Evolutionary conservation across 1,140 invertebrate genomes (phyloP).

Genomic region (Ostrea edulis): DNA sequence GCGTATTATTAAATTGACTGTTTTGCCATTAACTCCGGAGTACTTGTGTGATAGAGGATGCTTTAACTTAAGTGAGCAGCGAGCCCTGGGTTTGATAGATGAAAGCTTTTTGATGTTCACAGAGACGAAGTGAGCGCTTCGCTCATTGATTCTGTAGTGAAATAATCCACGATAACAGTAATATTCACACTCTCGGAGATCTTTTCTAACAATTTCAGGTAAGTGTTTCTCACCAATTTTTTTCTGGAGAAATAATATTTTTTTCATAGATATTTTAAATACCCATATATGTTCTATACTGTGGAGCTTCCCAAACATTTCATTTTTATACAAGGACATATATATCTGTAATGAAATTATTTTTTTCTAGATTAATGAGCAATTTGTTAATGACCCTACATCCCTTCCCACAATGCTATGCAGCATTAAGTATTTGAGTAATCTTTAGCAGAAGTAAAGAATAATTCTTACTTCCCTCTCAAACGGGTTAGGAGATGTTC

Average conservation of each 20-base stretch:
- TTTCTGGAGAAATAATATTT: neutral
- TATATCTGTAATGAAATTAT: no score
- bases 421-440: no score
- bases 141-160: neutral
- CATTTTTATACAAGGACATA: no score
- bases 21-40: neutral
- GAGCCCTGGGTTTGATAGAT: slow-evolving; percentile 18
- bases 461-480: no score
- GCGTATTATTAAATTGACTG: slow-evolving; percentile 4
- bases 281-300: no score
- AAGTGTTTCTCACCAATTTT: neutral
- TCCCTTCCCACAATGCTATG: no score
- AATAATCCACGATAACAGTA: neutral
- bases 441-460: no score
- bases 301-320: no score
- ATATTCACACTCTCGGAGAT: slow-evolving; percentile 3
- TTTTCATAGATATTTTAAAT: no score
- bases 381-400: no score
- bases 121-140: neutral
- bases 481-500: no score
- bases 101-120: slow-evolving; percentile 37
- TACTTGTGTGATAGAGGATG: slow-evolving; percentile 5
- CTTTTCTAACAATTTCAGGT: neutral
- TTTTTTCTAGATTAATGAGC: no score
- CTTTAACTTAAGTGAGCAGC: neutral